Evolutionary conservation across 1,140 invertebrate species (phyloP), one percentile per base, ranked within the genome.

Genomic region (Homalodisca vitripennis): DNA sequence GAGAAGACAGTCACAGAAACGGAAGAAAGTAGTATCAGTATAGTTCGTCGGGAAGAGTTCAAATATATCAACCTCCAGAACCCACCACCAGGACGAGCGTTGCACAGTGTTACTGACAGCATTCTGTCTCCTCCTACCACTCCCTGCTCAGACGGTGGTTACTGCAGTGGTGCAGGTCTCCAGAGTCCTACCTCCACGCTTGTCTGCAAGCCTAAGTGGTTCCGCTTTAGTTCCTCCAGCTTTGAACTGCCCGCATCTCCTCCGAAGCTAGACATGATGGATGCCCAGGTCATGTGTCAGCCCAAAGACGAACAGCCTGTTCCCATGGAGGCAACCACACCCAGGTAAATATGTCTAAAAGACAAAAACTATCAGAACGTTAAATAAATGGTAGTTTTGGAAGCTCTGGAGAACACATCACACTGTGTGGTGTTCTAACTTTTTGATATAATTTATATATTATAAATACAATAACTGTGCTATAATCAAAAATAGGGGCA

Each of bases 101-200:
- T 62, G n/a, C 17, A 48, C 2, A 69, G 55, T 20, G 57, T 62
- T 0, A 69, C 57, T 10, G 68, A 69, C 20, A 64, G 69, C 30
- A 62, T 26, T 17, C n/a, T 31, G 22, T 71, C 70, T 12, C 72
- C 72, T 10, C 72, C 72, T 17, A 20, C 55, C 12, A 73, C 72
- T 3, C 67, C 67, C 12, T 64, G 72, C 0, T 73, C 72, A 22
- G 72, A 73, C 41, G 22, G 65, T 3, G 72, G 72, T 0, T 10
- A 41, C 34, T 17, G 17, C 17, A 17, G 6, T 41, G n/a, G n/a
- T 41, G 34, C 34, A 6, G 34, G 34, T 41, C 6, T 6, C 34
- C 34, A 41, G 6, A 41, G 34, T 17, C 17, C 34, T 10, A 17
- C 72, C n/a, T 67, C 70, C 24, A 30, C 41, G 6, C 20, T 71